These are phyloP conservation scores for Formica selysi DNA, from an alignment of 1,140 invertebrate genomes.

Conservation along the genomic window DNA sequence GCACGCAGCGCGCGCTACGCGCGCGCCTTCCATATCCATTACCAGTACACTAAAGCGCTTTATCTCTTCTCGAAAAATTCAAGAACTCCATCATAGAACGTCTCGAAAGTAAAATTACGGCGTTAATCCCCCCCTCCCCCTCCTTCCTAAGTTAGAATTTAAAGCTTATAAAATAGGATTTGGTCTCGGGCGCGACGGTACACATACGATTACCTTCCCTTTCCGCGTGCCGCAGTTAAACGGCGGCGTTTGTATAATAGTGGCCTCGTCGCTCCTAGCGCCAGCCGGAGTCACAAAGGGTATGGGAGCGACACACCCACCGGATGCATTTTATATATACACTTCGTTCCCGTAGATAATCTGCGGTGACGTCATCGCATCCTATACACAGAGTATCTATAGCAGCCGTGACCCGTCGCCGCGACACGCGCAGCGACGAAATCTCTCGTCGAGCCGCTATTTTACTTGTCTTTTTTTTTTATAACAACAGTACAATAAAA, in stretches of 20 bases:
- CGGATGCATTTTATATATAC: slow-evolving; percentile 79
- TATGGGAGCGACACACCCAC: slow-evolving; percentile 81
- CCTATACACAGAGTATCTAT: slow-evolving; percentile 69
- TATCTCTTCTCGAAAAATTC: no score
- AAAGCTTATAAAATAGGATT: slow-evolving; percentile 61
- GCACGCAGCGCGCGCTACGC: no score
- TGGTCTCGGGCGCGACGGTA: slow-evolving; percentile 42
- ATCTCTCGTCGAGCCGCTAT: slow-evolving; percentile 57
- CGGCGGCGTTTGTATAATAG: slow-evolving; percentile 78
- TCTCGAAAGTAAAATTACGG: not conserved
- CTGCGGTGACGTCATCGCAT: slow-evolving; percentile 72
- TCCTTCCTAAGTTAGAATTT: not conserved
- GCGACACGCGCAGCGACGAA: slow-evolving; percentile 64
- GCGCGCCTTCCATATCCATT: no score
- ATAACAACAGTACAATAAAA: no score
- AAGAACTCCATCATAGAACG: no score
- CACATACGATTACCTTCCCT: slow-evolving; percentile 72
- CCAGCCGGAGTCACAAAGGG: slow-evolving; percentile 79
- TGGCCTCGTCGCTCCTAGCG: slow-evolving; percentile 80
- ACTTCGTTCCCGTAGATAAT: slow-evolving; percentile 70
- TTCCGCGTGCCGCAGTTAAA: slow-evolving; percentile 74
- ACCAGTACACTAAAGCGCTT: no score
- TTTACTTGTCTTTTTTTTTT: not conserved
- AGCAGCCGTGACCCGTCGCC: slow-evolving; percentile 73
- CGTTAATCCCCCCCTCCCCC: not conserved